Evolutionary conservation across 2,888 invertebrate genomes (phyloP).

Genomic region (Yponomeuta sedellus): DNA sequence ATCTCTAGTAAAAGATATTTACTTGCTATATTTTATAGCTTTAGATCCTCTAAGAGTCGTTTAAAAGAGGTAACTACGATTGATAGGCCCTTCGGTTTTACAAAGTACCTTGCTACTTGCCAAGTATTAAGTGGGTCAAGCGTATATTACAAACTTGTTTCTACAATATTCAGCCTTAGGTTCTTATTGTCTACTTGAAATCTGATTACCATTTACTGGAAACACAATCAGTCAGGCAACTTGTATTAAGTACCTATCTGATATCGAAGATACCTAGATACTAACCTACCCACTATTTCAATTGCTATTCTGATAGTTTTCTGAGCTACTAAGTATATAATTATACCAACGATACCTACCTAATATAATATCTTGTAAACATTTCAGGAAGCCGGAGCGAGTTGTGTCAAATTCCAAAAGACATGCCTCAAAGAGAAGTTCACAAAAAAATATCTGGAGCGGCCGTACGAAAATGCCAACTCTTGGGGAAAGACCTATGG

Average conservation of each 20-base stretch:
- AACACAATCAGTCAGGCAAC: not conserved
- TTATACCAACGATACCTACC: not conserved
- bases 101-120: too few relatives aligned
- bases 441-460: conserved; percentile 78
- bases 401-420: conserved; percentile 92
- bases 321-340: not conserved
- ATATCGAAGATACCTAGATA: not conserved
- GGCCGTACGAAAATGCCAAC: conserved; percentile 78
- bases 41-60: too few relatives aligned
- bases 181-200: not conserved
- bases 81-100: too few relatives aligned
- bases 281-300: not conserved
- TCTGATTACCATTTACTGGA: not conserved
- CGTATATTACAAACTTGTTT: not conserved
- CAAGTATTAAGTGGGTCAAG: too few relatives aligned
- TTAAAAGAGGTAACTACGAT: too few relatives aligned
- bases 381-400: conserved; percentile 82
- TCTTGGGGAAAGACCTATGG: conserved; percentile 89
- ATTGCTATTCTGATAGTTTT: not conserved
- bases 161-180: not conserved
- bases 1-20: not conserved
- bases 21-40: not conserved
- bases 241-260: not conserved
- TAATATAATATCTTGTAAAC: not conserved
- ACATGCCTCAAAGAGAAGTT: conserved; percentile 83